A percentile compares a stretch with the other conserved stretches of the same genome.
Evolutionary conservation across 1,140 invertebrate genomes (phyloP).

Genomic region (Drosophila kurseongensis): DNA sequence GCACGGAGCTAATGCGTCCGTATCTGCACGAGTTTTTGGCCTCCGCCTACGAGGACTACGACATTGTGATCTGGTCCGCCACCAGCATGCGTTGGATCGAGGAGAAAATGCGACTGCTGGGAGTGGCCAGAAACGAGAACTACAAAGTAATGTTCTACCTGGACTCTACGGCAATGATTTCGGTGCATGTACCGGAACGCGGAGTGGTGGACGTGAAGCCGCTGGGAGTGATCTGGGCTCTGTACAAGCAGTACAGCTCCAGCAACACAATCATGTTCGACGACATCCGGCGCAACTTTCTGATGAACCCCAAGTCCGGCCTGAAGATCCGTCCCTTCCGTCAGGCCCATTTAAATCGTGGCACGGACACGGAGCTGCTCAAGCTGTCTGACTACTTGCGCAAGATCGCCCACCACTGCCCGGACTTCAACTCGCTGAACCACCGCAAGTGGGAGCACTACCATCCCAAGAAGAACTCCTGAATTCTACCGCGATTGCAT

Average conservation of each 20-base stretch:
- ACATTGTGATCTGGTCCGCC: slow-evolving; percentile 97
- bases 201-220: slow-evolving; percentile 94
- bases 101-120: slow-evolving; percentile 97
- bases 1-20: slow-evolving; percentile 96
- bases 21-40: slow-evolving; percentile 97
- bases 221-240: slow-evolving; percentile 98
- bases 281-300: slow-evolving; percentile 97
- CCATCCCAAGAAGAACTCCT: slow-evolving; percentile 85
- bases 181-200: slow-evolving; percentile 90
- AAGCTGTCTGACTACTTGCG: slow-evolving; percentile 93
- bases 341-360: slow-evolving; percentile 94
- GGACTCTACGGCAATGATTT: slow-evolving; percentile 97
- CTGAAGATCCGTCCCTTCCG: slow-evolving; percentile 95
- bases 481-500: slow-evolving; percentile 10
- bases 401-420: slow-evolving; percentile 91
- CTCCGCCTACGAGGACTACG: slow-evolving; percentile 95
- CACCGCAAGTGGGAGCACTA: slow-evolving; percentile 97
- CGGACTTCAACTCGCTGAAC: slow-evolving; percentile 94
- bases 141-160: slow-evolving; percentile 98
- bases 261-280: slow-evolving; percentile 99
- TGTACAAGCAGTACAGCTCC: slow-evolving; percentile 93
- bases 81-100: slow-evolving; percentile 99
- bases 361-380: slow-evolving; percentile 93
- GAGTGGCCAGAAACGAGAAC: slow-evolving; percentile 91
- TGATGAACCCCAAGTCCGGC: slow-evolving; percentile 98